Percentiles rank a stretch among this genome's conserved stretches.
These are phyloP conservation scores for Rissa tridactyla DNA, from an alignment of 2,113 vertebrate species.

Conservation along the genomic window DNA sequence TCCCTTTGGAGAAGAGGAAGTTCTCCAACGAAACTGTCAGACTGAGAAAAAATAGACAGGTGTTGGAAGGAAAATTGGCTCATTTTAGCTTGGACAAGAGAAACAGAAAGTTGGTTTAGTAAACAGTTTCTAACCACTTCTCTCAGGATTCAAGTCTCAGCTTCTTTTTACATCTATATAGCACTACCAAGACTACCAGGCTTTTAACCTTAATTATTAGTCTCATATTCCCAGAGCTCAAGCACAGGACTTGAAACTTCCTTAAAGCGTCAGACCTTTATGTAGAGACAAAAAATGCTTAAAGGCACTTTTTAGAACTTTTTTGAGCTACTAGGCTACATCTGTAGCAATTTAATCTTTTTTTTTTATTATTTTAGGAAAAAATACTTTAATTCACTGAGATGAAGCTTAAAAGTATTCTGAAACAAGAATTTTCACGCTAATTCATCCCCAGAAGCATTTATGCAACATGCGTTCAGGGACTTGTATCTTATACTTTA, in stretches of 20 bases:
- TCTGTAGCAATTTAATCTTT: neutral
- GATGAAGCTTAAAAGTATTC: neutral
- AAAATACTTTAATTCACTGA: neutral
- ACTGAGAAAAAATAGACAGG: neutral
- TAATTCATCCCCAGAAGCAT: neutral
- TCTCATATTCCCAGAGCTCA: neutral
- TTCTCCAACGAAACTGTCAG: neutral
- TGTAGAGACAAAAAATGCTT: neutral
- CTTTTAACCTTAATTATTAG: neutral
- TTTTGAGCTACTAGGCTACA: neutral
- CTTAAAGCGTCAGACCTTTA: neutral
- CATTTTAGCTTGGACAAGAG: neutral
- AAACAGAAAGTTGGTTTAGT: neutral
- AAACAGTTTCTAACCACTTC: neutral
- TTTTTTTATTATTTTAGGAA: neutral
- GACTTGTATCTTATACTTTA: neutral
- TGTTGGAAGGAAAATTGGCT: neutral
- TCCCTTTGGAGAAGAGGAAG: neutral
- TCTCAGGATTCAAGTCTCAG: neutral
- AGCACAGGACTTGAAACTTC: neutral
- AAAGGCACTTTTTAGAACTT: neutral
- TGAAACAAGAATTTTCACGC: neutral
- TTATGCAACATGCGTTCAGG: neutral
- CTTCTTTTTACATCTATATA: neutral
- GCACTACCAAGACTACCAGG: neutral